These are phyloP conservation scores for Odocoileus hemionus DNA, from an alignment of 2,113 vertebrate species.

Conservation along the genomic window DNA sequence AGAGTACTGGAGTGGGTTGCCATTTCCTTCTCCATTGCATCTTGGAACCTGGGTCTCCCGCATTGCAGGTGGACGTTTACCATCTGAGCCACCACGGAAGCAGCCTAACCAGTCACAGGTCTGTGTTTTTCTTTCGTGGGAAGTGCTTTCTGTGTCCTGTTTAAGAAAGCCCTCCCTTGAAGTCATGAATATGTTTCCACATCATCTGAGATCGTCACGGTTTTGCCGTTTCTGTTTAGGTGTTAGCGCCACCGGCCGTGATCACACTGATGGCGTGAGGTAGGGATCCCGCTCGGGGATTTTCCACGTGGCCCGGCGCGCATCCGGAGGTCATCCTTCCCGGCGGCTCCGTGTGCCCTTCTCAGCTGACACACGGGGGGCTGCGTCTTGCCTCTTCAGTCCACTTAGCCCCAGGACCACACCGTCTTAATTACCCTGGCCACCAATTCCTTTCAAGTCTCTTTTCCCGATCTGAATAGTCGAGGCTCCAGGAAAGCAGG, in stretches of 20 bases:
- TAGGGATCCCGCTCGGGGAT: rapidly evolving
- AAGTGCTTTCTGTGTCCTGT: not conserved
- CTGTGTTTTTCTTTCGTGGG: not conserved
- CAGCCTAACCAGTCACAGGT: not conserved
- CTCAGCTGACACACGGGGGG: rapidly evolving
- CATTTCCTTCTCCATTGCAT: not conserved
- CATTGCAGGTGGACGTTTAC: not conserved
- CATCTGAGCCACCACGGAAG: not conserved
- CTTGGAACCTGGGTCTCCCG: not conserved
- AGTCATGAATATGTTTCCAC: not conserved
- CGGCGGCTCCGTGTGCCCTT: rapidly evolving
- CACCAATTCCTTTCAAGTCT: rapidly evolving
- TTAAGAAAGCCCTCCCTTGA: not conserved
- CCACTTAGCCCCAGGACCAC: rapidly evolving
- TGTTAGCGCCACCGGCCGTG: rapidly evolving
- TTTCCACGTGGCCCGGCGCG: rapidly evolving
- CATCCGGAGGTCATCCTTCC: rapidly evolving
- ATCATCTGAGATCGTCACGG: rapidly evolving
- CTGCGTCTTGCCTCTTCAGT: rapidly evolving
- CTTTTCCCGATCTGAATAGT: rapidly evolving
- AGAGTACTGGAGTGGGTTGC: not conserved
- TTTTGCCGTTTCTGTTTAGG: not conserved
- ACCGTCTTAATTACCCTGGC: rapidly evolving
- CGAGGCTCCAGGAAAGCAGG: too few species aligned
- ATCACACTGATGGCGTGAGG: not conserved